Conservation (phyloP, 2,797 vertebrate genomes). For the Lateolabrax maculatus region DNA sequence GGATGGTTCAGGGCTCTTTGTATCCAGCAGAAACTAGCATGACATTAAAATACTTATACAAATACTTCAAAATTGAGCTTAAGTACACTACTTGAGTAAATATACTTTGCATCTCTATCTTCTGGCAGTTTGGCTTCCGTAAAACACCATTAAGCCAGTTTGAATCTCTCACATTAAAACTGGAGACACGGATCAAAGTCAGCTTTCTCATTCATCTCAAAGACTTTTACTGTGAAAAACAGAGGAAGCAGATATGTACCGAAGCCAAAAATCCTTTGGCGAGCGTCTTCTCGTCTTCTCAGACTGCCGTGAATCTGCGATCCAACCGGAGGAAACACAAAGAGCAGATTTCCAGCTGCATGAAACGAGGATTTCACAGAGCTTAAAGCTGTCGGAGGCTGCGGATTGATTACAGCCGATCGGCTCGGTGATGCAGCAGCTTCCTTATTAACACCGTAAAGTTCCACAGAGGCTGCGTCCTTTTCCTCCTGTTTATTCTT, state of each 20-base stretch:
- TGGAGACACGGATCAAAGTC: neutral
- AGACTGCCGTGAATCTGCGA: constrained; percentile 1
- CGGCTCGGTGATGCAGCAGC: neutral
- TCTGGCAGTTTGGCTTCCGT: neutral
- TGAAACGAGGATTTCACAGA: constrained; percentile 58
- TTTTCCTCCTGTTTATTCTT: neutral
- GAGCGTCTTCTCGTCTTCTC: constrained; percentile 4
- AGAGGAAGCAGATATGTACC: constrained; percentile 25
- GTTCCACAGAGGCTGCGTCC: neutral
- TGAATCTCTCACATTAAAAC: neutral
- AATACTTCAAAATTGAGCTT: too few species aligned
- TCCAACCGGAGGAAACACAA: constrained; percentile 15
- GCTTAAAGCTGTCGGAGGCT: constrained; percentile 39
- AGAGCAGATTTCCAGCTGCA: constrained; percentile 29
- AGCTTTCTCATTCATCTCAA: neutral
- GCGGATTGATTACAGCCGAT: constrained; percentile 47
- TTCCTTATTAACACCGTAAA: constrained; percentile 17
- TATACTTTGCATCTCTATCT: too few species aligned
- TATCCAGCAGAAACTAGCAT: too few species aligned
- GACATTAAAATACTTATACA: too few species aligned
- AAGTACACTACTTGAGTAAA: too few species aligned
- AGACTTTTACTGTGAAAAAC: constrained; percentile 36
- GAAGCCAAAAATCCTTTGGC: constrained; percentile 34
- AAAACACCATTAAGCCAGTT: neutral
- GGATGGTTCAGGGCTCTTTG: too few species aligned